Evolutionary conservation across 1,140 invertebrate species (phyloP).

Genomic region (Cydia pomonella): DNA sequence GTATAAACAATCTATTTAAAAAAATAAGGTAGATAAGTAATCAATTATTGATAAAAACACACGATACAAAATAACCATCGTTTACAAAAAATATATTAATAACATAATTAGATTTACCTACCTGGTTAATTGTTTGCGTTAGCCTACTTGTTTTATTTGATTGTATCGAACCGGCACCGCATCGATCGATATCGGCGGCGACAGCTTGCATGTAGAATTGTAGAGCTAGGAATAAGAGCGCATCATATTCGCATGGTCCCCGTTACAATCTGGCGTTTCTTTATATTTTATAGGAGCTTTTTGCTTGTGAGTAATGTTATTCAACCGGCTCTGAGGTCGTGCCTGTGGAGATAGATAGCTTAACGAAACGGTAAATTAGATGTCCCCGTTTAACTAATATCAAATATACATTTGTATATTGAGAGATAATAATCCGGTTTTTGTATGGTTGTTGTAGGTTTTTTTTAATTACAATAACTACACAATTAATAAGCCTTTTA

Average conservation of each 20-base stretch:
- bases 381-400: not conserved
- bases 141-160: not conserved
- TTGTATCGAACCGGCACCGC: not conserved
- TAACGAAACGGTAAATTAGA: constrained; percentile 4
- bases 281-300: not conserved
- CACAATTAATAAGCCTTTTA: too few relatives aligned
- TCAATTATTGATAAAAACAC: too few relatives aligned
- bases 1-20: not conserved
- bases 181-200: not conserved
- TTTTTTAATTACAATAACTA: not conserved
- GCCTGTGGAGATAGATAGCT: not conserved
- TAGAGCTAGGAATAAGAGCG: not conserved
- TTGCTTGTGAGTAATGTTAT: not conserved
- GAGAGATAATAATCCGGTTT: not conserved
- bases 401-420: not conserved
- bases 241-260: constrained; percentile 10
- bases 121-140: not conserved
- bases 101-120: constrained; percentile 29
- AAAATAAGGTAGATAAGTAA: too few relatives aligned
- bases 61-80: not conserved
- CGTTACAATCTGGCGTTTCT: constrained; percentile 5
- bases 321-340: constrained; percentile 7
- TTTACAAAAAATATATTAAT: constrained; percentile 24
- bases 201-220: not conserved
- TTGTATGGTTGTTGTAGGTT: not conserved